Conservation (phyloP, 2,888 invertebrate species). For the Colostygia pectinataria region DNA sequence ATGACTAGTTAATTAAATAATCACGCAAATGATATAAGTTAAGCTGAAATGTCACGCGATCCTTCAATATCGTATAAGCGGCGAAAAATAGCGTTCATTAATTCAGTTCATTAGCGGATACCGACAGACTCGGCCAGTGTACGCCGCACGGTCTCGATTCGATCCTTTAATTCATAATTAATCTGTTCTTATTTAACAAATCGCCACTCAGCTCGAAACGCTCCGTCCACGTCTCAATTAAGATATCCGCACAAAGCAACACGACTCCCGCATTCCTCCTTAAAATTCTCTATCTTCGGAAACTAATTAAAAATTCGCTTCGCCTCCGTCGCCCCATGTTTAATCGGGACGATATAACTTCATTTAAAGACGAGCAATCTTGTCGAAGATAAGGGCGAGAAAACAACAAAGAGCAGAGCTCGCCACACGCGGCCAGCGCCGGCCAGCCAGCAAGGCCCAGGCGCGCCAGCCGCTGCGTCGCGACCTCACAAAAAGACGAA, state of each 20-base stretch:
- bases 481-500: conserved; percentile 65
- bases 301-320: conserved; percentile 83
- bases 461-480: conserved; percentile 39
- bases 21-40: conserved; percentile 45
- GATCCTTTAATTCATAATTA: conserved; percentile 71
- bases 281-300: conserved; percentile 81
- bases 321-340: conserved; percentile 73
- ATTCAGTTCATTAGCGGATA: conserved; percentile 64
- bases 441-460: conserved; percentile 31
- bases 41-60: conserved; percentile 56
- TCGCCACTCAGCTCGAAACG: conserved; percentile 59
- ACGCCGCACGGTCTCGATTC: conserved; percentile 52
- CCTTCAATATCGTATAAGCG: conserved; percentile 55
- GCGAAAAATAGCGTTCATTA: conserved; percentile 65
- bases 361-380: conserved; percentile 83
- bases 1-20: conserved; percentile 51
- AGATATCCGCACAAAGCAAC: conserved; percentile 70
- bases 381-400: conserved; percentile 80
- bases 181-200: conserved; percentile 69
- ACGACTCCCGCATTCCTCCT: conserved; percentile 75
- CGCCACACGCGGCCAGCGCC: conserved; percentile 67
- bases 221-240: conserved; percentile 74
- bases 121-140: conserved; percentile 48
- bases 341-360: conserved; percentile 81
- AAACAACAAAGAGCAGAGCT: conserved; percentile 79